Conservation (phyloP, 2,888 invertebrate species). For the Coenonympha arcania region DNA sequence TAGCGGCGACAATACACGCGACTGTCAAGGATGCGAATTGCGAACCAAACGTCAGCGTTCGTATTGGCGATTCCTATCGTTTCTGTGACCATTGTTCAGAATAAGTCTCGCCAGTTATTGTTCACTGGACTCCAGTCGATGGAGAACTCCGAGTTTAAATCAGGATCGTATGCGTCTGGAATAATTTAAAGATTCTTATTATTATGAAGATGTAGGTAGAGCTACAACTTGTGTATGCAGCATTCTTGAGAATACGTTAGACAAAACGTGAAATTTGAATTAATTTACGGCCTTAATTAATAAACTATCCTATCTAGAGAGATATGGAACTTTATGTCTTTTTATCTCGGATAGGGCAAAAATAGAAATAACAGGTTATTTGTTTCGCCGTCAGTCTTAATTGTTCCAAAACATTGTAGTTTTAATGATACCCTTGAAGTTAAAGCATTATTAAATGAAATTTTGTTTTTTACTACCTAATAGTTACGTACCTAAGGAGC, state of each 20-base stretch:
- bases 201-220: constrained; percentile 2
- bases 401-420: background rate
- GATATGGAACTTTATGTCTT: too few relatives aligned
- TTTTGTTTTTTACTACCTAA: too few relatives aligned
- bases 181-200: constrained; percentile 35
- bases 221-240: background rate
- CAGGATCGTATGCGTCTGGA: constrained; percentile 53
- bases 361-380: too few relatives aligned
- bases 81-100: constrained; percentile 67
- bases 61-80: constrained; percentile 68
- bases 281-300: too few relatives aligned
- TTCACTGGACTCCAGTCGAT: constrained; percentile 47
- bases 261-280: background rate
- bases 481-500: too few relatives aligned
- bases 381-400: too few relatives aligned
- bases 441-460: too few relatives aligned
- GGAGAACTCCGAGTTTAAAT: constrained; percentile 61
- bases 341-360: too few relatives aligned
- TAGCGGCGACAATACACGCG: constrained; percentile 47
- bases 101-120: constrained; percentile 70
- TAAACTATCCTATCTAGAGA: too few relatives aligned
- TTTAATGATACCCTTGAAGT: too few relatives aligned
- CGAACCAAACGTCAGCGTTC: constrained; percentile 54
- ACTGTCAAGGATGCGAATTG: constrained; percentile 40
- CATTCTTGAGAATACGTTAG: background rate